Base-by-base conservation (phyloP, 2,888 invertebrate species). In the Synanthedon formicaeformis region DNA sequence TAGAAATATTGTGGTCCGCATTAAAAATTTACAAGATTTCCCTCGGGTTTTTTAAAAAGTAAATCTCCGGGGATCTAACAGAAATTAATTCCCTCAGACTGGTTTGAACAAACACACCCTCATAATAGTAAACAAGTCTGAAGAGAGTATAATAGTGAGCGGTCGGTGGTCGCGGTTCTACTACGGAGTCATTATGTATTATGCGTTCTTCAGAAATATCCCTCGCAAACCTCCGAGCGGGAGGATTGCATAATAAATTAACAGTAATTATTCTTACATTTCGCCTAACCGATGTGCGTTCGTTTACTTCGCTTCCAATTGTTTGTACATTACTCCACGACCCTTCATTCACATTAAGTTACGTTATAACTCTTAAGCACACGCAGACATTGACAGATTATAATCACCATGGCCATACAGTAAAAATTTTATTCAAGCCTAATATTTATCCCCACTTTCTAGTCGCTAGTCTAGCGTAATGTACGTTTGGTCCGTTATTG, bases 211-310 rank as follows among this genome's bases (percentile, higher is more conserved):
- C 67, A 69, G 71, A 69, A 76, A 70, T 69, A 73, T 68, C 65
- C 62, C 63, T 62, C 65, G 60, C 61, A 65, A 68, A 70, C 72
- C 70, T 70, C 65, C 64, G 65, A 56, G 62, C 58, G 68, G 64
- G 69, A 66, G 73, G 75, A 74, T 71, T 77, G 78, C 76, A 79
- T 81, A 78, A 81, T 81, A 71, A 77, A 83, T 82, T 71, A 76
- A 73, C 71, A 60, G 73, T 77, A 78, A 81, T 81, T 81, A 81
- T 78, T 81, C 73, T 69, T 73, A 71, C 73, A 73, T 75, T 74
- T 74, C 59, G 60, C 64, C 64, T 61, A 62, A 57, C 60, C 61
- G 58, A 58, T 67, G 66, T 65, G 61, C 61, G 63, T 63, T 63
- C 58, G 60, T 58, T 64, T 60, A 62, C 60, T 66, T 62, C 54